Evolutionary conservation across 2,797 vertebrate species (phyloP), one percentile per base, ranked within the genome.

Genomic region (Notamacropus eugenii): DNA sequence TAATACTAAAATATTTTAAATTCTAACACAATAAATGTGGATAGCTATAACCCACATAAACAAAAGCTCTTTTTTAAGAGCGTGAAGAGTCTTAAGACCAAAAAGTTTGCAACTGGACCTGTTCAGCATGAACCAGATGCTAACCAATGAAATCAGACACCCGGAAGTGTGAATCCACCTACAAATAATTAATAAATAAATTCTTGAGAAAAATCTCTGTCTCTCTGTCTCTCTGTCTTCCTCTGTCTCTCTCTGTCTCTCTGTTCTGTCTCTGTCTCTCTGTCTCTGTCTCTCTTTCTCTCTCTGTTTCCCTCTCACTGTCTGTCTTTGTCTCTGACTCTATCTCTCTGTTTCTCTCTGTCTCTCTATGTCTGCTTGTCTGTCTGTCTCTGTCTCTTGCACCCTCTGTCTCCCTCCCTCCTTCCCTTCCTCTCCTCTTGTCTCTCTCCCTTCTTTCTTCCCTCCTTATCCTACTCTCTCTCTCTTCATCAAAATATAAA

Each of bases 371-470:
- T 52, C 52, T 52, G 5, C 52, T 10, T 28, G 4, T 28, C 6
- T 58, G 2, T 58, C 28, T 58, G 1, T 11, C 4, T 11, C 58
- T 59, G 8, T 58, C 1, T 40, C 3, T 40, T 12, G 1, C 4
- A 12, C 34, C 29, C 50, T 50, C 50, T 52, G 52, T 34, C 0
- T 67, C 12, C 16, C 59, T 34, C 12, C 9, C 59, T 34, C 12
- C 0, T 14, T 13, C 12, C 13, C 28, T 29, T 10, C 2, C 29
- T 9, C 27, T 58, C 31, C 4, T 8, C 4, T 1, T n/a, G 13
- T 67, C 59, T 67, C 4, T 34, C 5, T 40, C 62, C 16, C 14
- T n/a, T 22, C 34, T 19, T 19, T 74, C 34, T 9, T 13, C 1
- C 67, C 67, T 74, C 40, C 2, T 9, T 19, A 67, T n/a, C 62